Percentiles rank a stretch among this genome's conserved stretches.
These are phyloP conservation scores for Brachirus orientalis DNA, from an alignment of 2,113 vertebrate species.

Conservation along the genomic window DNA sequence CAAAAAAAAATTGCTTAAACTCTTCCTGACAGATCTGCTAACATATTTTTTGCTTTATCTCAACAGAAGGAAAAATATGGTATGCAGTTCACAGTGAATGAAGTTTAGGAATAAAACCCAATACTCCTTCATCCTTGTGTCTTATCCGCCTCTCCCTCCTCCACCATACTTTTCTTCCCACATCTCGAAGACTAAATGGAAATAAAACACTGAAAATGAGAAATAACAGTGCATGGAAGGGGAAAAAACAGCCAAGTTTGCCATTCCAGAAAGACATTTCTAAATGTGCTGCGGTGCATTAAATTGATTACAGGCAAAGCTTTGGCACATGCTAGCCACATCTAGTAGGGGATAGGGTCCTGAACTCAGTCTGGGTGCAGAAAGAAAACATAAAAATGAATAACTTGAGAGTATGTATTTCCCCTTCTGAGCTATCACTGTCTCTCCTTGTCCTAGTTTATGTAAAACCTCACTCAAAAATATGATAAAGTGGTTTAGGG, in stretches of 20 bases:
- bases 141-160: conserved; percentile 16
- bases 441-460: conserved; percentile 7
- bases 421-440: conserved; percentile 14
- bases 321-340: conserved; percentile 56
- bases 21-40: conserved; percentile 4
- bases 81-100: conserved; percentile 9
- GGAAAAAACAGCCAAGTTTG: conserved; percentile 52
- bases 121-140: background rate
- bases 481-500: background rate
- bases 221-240: too few species aligned
- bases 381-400: conserved; percentile 43
- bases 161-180: conserved; percentile 14
- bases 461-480: background rate
- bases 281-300: conserved; percentile 66
- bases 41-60: conserved; percentile 24
- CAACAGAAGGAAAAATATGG: background rate
- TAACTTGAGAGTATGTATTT: conserved; percentile 20
- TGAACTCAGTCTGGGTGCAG: conserved; percentile 20
- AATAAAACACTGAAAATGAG: conserved; percentile 38
- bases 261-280: conserved; percentile 61
- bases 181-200: conserved; percentile 18
- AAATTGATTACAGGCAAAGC: conserved; percentile 75
- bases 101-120: conserved; percentile 20
- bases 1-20: conserved; percentile 29
- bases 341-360: conserved; percentile 33